A percentile compares a stretch with the other conserved stretches of the same genome.
Conservation (phyloP, 2,888 invertebrate species). For the Rhabditoides inermis region DNA sequence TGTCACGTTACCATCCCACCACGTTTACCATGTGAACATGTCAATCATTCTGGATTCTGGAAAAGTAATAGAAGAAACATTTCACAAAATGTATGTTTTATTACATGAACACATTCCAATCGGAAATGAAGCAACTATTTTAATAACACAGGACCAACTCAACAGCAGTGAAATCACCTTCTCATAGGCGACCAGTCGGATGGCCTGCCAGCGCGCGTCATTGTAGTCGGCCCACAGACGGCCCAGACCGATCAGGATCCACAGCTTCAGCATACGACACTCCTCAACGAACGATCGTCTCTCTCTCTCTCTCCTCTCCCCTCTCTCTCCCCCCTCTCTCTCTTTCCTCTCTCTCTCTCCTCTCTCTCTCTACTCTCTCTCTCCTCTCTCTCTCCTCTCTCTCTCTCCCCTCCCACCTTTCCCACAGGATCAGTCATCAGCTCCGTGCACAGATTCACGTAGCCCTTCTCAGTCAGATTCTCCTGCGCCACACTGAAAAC, state of each 20-base stretch:
- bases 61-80: no score
- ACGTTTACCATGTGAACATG: no score
- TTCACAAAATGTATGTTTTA: no score
- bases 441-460: conserved; percentile 83
- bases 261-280: conserved; percentile 60
- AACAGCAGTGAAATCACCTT: conserved; percentile 62
- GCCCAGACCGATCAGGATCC: conserved; percentile 86
- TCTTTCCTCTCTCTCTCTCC: conserved; percentile 61
- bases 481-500: conserved; percentile 57
- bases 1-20: no score
- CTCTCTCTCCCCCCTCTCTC: conserved; percentile 1
- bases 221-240: conserved; percentile 81
- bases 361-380: conserved; percentile 38
- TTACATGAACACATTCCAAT: no score
- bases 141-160: neutral
- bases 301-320: no score
- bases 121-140: no score
- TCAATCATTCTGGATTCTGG: no score
- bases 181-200: conserved; percentile 88
- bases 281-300: no score
- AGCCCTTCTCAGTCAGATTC: conserved; percentile 70
- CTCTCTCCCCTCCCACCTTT: conserved; percentile 5
- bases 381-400: conserved; percentile 8
- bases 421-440: conserved; percentile 66
- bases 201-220: conserved; percentile 76